These are phyloP conservation scores for Pipistrellus kuhlii DNA, from an alignment of 2,797 vertebrate species.

Conservation along the genomic window DNA sequence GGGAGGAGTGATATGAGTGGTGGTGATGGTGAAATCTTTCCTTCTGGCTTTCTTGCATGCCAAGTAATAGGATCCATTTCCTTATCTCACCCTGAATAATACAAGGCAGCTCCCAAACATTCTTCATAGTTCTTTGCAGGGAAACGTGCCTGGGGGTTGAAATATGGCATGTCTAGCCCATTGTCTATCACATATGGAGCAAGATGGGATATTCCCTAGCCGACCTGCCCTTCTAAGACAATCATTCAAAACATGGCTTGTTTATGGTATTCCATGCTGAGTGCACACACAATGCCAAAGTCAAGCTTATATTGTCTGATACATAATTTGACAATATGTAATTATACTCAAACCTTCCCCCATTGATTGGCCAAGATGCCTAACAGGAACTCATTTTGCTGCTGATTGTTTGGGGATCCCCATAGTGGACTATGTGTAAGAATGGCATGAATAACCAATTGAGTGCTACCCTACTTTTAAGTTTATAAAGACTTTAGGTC, in stretches of 20 bases:
- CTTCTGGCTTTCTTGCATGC: background rate
- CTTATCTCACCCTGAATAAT: background rate
- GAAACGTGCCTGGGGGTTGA: background rate
- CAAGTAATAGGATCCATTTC: background rate
- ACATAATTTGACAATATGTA: background rate
- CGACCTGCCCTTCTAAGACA: background rate
- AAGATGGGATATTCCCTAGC: background rate
- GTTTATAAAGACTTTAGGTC: conserved; percentile 56
- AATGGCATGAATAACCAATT: conserved; percentile 21
- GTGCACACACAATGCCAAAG: background rate
- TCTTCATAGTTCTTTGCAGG: background rate
- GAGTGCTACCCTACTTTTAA: background rate
- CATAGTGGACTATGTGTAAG: background rate
- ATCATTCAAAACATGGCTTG: background rate
- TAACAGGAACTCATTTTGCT: conserved; percentile 29
- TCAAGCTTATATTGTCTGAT: background rate
- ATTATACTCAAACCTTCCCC: background rate
- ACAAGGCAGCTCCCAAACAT: background rate
- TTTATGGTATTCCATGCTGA: background rate
- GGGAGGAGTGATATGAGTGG: background rate
- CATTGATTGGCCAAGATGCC: background rate
- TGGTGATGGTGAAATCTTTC: background rate
- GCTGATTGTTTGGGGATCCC: background rate
- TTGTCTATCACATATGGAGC: background rate
- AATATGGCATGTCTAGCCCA: background rate